Conservation (phyloP, 1,140 invertebrate species). For the Drosophila auraria region DNA sequence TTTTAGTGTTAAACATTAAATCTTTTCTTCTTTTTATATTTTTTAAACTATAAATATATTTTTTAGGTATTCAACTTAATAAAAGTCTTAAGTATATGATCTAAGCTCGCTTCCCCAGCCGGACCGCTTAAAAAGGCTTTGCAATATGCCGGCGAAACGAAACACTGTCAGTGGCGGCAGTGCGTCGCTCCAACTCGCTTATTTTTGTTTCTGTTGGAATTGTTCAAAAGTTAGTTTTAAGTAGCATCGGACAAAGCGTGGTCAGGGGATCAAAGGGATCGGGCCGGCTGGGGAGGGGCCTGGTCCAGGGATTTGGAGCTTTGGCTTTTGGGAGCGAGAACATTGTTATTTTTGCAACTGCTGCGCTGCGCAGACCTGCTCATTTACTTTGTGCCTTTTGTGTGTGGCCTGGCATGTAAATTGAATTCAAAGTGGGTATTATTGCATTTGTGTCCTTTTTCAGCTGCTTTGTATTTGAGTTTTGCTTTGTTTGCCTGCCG, state of each 20-base stretch:
- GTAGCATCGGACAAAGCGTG: constrained; percentile 51
- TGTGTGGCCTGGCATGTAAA: constrained; percentile 69
- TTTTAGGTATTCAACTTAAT: not conserved
- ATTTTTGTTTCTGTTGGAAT: constrained; percentile 65
- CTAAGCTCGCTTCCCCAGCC: not conserved
- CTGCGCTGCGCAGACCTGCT: constrained; percentile 52
- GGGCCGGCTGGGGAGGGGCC: not conserved
- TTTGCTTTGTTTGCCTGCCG: constrained; percentile 35
- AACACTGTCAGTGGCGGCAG: constrained; percentile 54
- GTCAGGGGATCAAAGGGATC: constrained; percentile 13
- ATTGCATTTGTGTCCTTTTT: constrained; percentile 55
- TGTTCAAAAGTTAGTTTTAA: constrained; percentile 77
- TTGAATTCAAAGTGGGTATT: constrained; percentile 77
- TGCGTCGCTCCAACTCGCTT: constrained; percentile 39
- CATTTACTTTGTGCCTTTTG: constrained; percentile 73
- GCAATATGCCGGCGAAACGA: constrained; percentile 47
- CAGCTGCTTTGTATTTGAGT: constrained; percentile 56
- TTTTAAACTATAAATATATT: not conserved
- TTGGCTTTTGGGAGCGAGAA: constrained; percentile 50
- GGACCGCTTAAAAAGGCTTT: not conserved
- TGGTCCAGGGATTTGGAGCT: constrained; percentile 26
- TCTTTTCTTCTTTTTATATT: too few species aligned
- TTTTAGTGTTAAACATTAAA: too few species aligned
- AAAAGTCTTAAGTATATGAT: constrained; percentile 39
- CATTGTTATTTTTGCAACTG: constrained; percentile 73